phyloP scores from a whole-genome alignment of 1,140 invertebrate species.

The Lycorma delicatula region DNA sequence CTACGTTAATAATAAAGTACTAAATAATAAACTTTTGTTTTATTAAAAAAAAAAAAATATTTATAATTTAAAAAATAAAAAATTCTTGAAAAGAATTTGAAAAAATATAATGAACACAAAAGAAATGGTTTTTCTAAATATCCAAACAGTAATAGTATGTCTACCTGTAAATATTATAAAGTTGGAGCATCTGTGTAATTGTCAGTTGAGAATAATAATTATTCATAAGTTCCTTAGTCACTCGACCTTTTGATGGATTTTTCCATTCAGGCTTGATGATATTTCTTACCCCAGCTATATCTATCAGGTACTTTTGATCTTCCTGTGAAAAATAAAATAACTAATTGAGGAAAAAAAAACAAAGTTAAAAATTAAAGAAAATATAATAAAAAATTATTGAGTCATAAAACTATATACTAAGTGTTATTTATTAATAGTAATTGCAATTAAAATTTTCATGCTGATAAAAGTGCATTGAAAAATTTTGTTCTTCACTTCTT shows the following conservation, averaged over 20 bases:
- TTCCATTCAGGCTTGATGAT: conserved; percentile 72
- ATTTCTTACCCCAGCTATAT: conserved; percentile 61
- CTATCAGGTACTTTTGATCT: conserved; percentile 75
- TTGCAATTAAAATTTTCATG: neutral
- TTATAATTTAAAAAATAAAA: neutral
- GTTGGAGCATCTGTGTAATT: conserved; percentile 59
- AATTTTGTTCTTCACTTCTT: neutral
- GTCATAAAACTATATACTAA: neutral
- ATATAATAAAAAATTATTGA: neutral
- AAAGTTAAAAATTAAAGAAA: neutral
- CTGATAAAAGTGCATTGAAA: neutral
- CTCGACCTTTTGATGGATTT: conserved; percentile 63
- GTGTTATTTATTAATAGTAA: neutral
- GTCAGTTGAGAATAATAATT: conserved; percentile 68
- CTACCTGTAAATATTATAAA: conserved; percentile 73
- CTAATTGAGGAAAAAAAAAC: neutral
- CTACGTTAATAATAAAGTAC: conserved; percentile 7
- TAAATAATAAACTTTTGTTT: conserved; percentile 1
- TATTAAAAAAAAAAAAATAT: conserved; percentile 2
- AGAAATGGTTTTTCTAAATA: conserved; percentile 35
- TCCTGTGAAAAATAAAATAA: conserved; percentile 43
- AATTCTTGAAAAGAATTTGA: conserved; percentile 6
- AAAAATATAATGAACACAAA: neutral
- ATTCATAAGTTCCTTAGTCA: conserved; percentile 54
- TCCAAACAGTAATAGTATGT: conserved; percentile 22